Percentiles rank a stretch among this genome's conserved stretches.
Evolutionary conservation across 2,797 vertebrate species (phyloP).

Genomic region (Gymnothorax reevesii): DNA sequence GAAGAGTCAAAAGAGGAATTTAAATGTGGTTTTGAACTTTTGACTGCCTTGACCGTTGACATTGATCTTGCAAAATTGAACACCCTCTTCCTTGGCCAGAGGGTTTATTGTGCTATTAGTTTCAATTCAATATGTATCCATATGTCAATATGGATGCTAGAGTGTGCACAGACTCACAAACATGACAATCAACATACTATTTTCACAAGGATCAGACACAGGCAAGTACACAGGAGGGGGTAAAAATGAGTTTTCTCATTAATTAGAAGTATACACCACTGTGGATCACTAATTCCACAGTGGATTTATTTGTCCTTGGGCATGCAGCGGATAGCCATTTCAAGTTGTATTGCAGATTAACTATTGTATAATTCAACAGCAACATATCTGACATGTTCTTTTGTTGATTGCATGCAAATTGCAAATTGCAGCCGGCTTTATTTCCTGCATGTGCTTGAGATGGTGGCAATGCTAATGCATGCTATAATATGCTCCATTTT

Average conservation of each 20-base stretch:
- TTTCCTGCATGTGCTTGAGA: background rate
- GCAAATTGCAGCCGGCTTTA: background rate
- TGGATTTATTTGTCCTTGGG: background rate
- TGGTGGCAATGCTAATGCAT: background rate
- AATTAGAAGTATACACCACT: background rate
- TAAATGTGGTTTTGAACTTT: no score
- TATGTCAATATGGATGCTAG: no score
- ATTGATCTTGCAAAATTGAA: no score
- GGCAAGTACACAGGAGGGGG: no score
- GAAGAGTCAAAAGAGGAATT: no score
- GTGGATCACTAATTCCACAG: background rate
- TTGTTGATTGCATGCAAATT: background rate
- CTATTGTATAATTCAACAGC: background rate
- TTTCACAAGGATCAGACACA: no score
- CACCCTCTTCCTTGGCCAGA: no score
- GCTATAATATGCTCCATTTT: background rate
- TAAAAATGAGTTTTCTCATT: background rate
- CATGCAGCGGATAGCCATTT: background rate
- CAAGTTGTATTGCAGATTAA: background rate
- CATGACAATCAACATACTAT: no score
- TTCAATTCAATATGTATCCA: no score
- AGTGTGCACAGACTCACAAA: no score
- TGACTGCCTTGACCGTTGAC: no score
- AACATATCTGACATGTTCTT: background rate
- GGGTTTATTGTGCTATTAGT: no score